Evolutionary conservation across 2,888 invertebrate genomes (phyloP), one percentile per base, ranked within the genome.

Genomic region (Leptothorax acervorum): DNA sequence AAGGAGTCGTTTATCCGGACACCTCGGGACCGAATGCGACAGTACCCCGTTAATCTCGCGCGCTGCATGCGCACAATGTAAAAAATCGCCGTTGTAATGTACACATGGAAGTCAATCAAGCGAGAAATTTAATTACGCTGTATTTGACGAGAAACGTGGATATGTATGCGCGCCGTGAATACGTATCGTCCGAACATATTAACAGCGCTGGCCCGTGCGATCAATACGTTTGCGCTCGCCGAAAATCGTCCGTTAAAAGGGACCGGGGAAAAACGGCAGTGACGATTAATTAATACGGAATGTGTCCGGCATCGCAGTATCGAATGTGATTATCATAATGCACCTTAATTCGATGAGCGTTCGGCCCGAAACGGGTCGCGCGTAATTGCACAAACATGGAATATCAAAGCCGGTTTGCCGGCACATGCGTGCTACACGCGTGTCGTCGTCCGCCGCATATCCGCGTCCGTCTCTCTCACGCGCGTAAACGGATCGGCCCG

Each of bases 261-360:
- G 79, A n/a, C 2, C 11, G 35, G 45, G 66, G 83, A 75, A 82
- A 88, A 90, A 88, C 87, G 86, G 85, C 79, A 82, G 82, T 87
- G 86, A 90, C 87, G 89, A 92, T 92, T 91, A 89, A 92, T 92
- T 91, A 90, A 92, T 90, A 84, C 86, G 82, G 85, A 91, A 90
- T 87, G 87, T 70, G 87, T 84, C 84, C 85, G 85, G 85, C 87
- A 84, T 87, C 86, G 88, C 89, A 87, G 86, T 87, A 90, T 89
- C 89, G 87, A 86, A 89, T 91, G 86, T 85, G 86, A 92, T 92
- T 92, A 91, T 92, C 89, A 92, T 92, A 92, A 92, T 91, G 91
- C 90, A 89, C 89, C 90, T 91, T 92, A 90, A 92, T 92, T 92
- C 87, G 89, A 91, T 93, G 87, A 91, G 87, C 83, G 89, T 85